These are phyloP conservation scores for Isotomurus palustris DNA, from an alignment of 2,888 invertebrate species.

Conservation along the genomic window DNA sequence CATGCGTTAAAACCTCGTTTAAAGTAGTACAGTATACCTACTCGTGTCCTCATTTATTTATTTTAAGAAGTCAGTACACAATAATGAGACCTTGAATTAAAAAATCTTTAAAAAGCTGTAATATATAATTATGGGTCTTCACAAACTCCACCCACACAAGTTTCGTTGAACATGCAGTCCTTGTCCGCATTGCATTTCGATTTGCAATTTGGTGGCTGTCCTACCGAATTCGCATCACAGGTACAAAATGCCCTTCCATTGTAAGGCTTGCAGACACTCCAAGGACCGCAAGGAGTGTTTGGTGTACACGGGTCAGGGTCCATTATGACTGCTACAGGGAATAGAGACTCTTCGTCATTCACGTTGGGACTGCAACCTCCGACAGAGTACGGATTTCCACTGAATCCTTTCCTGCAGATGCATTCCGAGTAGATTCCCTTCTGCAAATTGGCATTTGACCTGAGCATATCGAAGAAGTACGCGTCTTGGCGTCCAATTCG, in stretches of 20 bases:
- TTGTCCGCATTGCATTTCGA: conserved; percentile 17
- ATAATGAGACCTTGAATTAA: too few relatives aligned
- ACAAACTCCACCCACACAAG: conserved; percentile 21
- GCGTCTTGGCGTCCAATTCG: conserved; percentile 13
- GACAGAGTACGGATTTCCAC: conserved; percentile 28
- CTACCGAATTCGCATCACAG: conserved; percentile 26
- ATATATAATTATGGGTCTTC: not conserved
- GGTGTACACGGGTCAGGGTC: conserved; percentile 6
- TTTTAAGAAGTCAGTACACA: too few relatives aligned
- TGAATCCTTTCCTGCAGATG: conserved; percentile 12
- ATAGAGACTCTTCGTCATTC: not conserved
- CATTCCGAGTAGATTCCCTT: conserved; percentile 21
- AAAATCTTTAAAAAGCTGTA: too few relatives aligned
- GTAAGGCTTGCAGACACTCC: conserved; percentile 29
- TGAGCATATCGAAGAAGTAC: conserved; percentile 20
- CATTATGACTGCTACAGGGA: conserved; percentile 9
- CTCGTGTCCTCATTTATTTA: not conserved
- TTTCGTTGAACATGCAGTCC: conserved; percentile 26
- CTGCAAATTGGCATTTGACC: conserved; percentile 9
- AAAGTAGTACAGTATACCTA: too few relatives aligned
- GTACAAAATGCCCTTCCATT: conserved; percentile 30
- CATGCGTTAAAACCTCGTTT: too few relatives aligned
- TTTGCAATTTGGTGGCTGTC: conserved; percentile 26
- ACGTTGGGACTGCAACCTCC: conserved; percentile 12
- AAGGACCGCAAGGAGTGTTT: conserved; percentile 25